Base-by-base conservation (phyloP, 2,888 invertebrate genomes). In the Dynastes grantii region DNA sequence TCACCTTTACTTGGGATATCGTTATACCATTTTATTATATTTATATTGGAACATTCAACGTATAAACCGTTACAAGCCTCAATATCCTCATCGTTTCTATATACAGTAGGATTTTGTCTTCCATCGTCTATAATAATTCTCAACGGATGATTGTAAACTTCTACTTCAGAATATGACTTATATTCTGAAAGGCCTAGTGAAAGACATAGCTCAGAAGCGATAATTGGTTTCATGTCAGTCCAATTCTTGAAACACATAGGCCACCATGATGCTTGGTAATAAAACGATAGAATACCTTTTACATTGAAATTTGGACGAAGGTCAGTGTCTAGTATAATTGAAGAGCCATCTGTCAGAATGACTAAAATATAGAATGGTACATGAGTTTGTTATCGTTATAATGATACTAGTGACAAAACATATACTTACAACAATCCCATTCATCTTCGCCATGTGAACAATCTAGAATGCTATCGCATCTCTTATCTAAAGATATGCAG, bases 391-490 rank as follows among this genome's bases (percentile, higher is more conserved):
- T 68, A 76, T 76, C 22, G 58, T 71, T 73, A 73, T 80, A 80
- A 80, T 78, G 70, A 27, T 53, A 22, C 55, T n/a, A 61, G 22
- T 51, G 53, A 45, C 9, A 45, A 16, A 0, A 61, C 9, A 13
- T 53, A 16, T 27, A 68, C 94, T 92, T 88, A 95, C 95, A 92
- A 86, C 96, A 96, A 86, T 95, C 92, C 73, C 91, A 85, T 90
- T 96, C 96, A 85, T 96, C 96, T 89, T 96, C 96, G 37, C 92
- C 91, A 81, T 91, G 88, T 22, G 89, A 89, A 85, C 96, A 96
- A 82, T 96, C 93, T 0, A 88, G 83, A 64, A 85, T 87, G 40
- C 91, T 91, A 87, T 96, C 92, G 85, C 96, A 96, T 22, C 91
- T 91, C 81, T 91, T 90, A 58, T 89, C 85, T 9, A 87, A 84